Conservation (phyloP, 2,888 invertebrate species). For the Escarpia spicata region DNA sequence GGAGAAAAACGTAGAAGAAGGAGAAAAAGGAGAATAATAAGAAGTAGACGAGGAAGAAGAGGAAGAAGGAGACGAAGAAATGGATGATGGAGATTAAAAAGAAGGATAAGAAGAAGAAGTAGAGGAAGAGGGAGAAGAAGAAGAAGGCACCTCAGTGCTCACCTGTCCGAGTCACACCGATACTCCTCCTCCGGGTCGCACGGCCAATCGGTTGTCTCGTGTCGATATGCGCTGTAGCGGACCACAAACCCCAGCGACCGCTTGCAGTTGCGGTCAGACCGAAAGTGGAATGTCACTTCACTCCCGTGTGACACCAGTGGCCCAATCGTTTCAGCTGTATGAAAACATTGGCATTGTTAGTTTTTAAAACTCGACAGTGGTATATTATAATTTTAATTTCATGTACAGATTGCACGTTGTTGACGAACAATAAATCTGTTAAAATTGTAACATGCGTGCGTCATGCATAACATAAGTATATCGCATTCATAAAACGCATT, state of each 20-base stretch:
- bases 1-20: no score
- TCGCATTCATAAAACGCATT: neutral
- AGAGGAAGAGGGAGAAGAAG: no score
- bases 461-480: neutral
- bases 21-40: no score
- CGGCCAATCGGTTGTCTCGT: neutral
- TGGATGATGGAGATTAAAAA: no score
- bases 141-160: neutral
- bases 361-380: neutral
- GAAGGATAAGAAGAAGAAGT: no score
- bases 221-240: neutral
- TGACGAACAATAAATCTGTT: neutral
- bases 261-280: neutral
- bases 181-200: neutral
- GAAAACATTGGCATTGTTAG: neutral
- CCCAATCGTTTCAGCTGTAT: neutral
- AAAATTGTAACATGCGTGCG: neutral
- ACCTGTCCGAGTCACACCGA: neutral
- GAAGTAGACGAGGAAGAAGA: no score
- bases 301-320: neutral
- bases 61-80: no score
- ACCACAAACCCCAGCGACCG: neutral
- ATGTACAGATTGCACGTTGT: neutral
- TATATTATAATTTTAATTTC: neutral
- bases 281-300: neutral